Percentiles rank a stretch among this genome's conserved stretches.
Conservation (phyloP, 2,113 vertebrate species). For the Coregonus clupeaformis region DNA sequence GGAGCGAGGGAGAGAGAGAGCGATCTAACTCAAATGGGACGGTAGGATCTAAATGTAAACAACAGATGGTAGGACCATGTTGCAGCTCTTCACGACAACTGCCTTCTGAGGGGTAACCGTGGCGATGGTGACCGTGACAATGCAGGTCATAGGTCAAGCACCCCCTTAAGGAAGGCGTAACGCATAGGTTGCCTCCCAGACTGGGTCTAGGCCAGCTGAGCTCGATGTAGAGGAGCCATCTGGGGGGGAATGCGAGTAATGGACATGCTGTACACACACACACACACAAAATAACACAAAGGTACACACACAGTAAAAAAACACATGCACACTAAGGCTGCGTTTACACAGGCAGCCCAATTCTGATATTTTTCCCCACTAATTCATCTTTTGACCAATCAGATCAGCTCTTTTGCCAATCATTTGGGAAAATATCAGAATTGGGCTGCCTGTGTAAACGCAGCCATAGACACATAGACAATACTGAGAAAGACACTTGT, state of each 20-base stretch:
- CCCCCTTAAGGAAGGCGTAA: not conserved
- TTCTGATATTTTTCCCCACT: too few relatives aligned
- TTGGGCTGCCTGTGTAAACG: too few relatives aligned
- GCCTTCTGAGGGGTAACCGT: not conserved
- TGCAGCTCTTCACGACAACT: not conserved
- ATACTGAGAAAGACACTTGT: not conserved
- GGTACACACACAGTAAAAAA: too few relatives aligned
- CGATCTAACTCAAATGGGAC: constrained; percentile 35
- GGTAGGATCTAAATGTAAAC: constrained; percentile 6
- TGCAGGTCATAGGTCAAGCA: not conserved
- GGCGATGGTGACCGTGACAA: not conserved
- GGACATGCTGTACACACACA: too few relatives aligned
- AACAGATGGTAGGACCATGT: not conserved
- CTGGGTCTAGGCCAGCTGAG: not conserved
- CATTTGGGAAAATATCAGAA: too few relatives aligned
- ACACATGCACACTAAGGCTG: too few relatives aligned
- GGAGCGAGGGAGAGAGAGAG: constrained; percentile 7
- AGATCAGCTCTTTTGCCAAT: too few relatives aligned
- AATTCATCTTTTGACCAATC: too few relatives aligned
- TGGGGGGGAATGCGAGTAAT: not conserved
- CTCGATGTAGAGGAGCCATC: not conserved
- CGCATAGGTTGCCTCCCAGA: not conserved
- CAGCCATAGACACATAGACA: too few relatives aligned
- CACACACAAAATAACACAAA: too few relatives aligned
- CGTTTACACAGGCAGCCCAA: too few relatives aligned